Evolutionary conservation across 2,113 vertebrate species (phyloP).

Genomic region (Stercorarius parasiticus): DNA sequence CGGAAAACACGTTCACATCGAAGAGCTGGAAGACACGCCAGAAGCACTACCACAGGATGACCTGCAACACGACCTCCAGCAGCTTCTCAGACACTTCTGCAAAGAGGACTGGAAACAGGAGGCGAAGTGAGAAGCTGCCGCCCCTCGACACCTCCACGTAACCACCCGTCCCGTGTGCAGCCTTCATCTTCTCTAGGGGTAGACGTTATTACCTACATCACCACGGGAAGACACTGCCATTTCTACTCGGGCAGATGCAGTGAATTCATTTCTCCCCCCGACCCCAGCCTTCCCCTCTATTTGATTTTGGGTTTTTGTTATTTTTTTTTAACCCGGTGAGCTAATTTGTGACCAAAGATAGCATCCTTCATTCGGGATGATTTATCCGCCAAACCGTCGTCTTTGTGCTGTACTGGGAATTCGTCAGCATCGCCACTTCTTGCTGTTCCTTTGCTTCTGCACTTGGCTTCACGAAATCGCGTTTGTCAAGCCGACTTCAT

Average conservation of each 20-base stretch:
- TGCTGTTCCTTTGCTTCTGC: conserved; percentile 60
- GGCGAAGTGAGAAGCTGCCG: conserved; percentile 69
- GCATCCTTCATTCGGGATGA: conserved; percentile 73
- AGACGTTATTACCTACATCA: not conserved
- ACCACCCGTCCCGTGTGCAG: conserved; percentile 43
- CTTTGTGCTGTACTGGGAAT: conserved; percentile 59
- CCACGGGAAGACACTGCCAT: conserved; percentile 50
- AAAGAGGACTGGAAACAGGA: conserved; percentile 72
- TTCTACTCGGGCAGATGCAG: conserved; percentile 53
- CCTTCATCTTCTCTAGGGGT: not conserved
- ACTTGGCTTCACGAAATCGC: conserved; percentile 12
- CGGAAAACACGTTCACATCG: conserved; percentile 84
- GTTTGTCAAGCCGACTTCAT: conserved; percentile 62
- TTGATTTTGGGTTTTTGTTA: conserved; percentile 29
- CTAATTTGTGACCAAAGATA: conserved; percentile 96
- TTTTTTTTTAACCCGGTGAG: conserved; percentile 66
- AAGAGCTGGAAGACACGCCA: conserved; percentile 86
- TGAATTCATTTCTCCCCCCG: conserved; percentile 29
- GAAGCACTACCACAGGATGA: conserved; percentile 82
- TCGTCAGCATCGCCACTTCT: conserved; percentile 21
- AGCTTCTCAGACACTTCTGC: conserved; percentile 88
- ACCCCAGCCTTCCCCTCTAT: not conserved
- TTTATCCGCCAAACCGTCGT: conserved; percentile 61
- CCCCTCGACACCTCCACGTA: conserved; percentile 54
- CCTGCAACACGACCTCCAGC: conserved; percentile 89